Evolutionary conservation across 2,888 invertebrate genomes (phyloP).

Genomic region (Tachina lurida): DNA sequence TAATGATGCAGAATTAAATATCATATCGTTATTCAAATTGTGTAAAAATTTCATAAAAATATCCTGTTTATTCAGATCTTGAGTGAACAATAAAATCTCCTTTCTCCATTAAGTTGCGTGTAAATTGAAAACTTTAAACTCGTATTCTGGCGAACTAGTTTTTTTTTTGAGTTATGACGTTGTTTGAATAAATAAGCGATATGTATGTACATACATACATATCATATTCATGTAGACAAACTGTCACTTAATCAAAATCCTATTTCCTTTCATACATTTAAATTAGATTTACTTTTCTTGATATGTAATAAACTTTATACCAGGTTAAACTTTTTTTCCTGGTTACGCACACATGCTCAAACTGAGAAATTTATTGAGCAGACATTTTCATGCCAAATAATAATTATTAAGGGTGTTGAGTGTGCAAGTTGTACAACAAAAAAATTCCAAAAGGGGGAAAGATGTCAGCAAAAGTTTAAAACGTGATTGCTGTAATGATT

Average conservation of each 20-base stretch:
- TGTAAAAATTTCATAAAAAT: no score
- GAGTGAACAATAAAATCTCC: no score
- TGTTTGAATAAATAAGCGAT: no score
- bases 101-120: no score
- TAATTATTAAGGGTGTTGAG: neutral
- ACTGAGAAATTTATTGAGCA: constrained; percentile 2
- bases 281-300: constrained; percentile 65
- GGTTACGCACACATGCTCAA: constrained; percentile 7
- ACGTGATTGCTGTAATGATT: constrained; percentile 71
- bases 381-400: neutral
- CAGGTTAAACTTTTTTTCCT: constrained; percentile 52
- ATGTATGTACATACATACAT: neutral
- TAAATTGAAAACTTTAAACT: no score
- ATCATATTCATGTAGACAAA: constrained; percentile 50
- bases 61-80: no score
- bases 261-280: constrained; percentile 63
- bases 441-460: neutral
- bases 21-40: no score
- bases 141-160: no score
- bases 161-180: no score
- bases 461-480: constrained; percentile 61
- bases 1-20: no score
- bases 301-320: constrained; percentile 63
- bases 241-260: constrained; percentile 68
- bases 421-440: neutral